Percentiles rank a stretch among this genome's conserved stretches.
phyloP scores from a whole-genome alignment of 1,140 invertebrate genomes.

The Camponotus pennsylvanicus region DNA sequence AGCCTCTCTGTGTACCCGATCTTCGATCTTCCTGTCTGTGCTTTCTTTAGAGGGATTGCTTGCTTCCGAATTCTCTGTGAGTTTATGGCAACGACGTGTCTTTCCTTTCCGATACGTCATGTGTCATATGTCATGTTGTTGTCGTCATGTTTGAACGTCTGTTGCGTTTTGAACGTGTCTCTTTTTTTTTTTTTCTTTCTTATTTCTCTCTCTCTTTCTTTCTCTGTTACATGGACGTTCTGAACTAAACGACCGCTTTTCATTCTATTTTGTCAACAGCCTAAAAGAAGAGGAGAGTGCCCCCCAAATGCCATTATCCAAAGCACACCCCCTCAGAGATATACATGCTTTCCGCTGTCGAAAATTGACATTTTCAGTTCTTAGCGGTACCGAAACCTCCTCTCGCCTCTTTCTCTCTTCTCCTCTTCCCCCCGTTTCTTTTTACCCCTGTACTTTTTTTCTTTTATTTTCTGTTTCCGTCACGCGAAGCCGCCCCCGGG shows the following conservation, averaged over 20 bases:
- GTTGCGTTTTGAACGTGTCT: constrained; percentile 55
- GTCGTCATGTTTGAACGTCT: constrained; percentile 39
- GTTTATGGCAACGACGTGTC: constrained; percentile 23
- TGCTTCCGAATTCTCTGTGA: constrained; percentile 44
- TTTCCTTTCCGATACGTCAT: not conserved
- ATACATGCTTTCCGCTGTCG: constrained; percentile 72
- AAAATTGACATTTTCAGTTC: constrained; percentile 67
- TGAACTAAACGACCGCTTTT: constrained; percentile 81
- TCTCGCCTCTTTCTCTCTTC: constrained; percentile 52
- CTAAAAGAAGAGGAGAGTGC: constrained; percentile 85
- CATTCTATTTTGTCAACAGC: constrained; percentile 87
- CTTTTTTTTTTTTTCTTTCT: constrained; percentile 31
- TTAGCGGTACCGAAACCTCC: constrained; percentile 42
- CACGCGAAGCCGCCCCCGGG: not conserved
- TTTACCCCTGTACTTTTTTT: constrained; percentile 10
- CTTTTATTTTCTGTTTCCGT: constrained; percentile 1
- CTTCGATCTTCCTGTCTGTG: constrained; percentile 19
- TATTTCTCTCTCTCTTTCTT: not conserved
- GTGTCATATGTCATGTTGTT: constrained; percentile 18
- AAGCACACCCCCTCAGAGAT: constrained; percentile 81
- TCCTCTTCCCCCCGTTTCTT: constrained; percentile 18
- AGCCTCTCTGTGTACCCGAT: constrained; percentile 55
- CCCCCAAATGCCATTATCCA: constrained; percentile 83
- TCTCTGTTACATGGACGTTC: constrained; percentile 54
- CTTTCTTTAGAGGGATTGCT: constrained; percentile 42